Percentiles rank a stretch among this genome's conserved stretches.
Evolutionary conservation across 2,797 vertebrate genomes (phyloP).

Genomic region (Orientallactaga sibirica): DNA sequence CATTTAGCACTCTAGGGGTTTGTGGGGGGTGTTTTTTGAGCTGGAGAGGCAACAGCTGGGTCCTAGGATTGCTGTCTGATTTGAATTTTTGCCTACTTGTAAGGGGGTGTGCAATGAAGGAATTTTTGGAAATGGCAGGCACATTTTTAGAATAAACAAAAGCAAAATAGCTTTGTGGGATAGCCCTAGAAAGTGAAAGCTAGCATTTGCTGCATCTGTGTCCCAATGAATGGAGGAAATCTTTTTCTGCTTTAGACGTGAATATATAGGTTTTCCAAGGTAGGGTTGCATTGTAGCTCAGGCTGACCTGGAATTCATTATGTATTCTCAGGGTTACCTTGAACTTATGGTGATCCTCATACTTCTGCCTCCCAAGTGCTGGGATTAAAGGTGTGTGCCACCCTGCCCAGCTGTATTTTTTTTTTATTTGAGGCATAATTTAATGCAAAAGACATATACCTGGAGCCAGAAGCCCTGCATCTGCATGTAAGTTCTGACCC

Average conservation of each 20-base stretch:
- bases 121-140: slow-evolving; percentile 30
- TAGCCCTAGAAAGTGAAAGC: slow-evolving; percentile 60
- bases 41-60: slow-evolving; percentile 77
- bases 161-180: slow-evolving; percentile 6
- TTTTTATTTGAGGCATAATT: neutral
- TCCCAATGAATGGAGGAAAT: neutral
- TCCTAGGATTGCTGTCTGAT: slow-evolving; percentile 78
- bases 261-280: neutral
- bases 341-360: no score
- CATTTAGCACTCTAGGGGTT: slow-evolving; percentile 76
- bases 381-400: no score
- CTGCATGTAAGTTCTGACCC: neutral
- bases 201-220: neutral
- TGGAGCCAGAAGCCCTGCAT: neutral
- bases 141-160: neutral
- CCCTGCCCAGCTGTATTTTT: neutral
- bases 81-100: slow-evolving; percentile 66
- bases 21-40: slow-evolving; percentile 71
- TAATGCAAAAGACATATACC: neutral
- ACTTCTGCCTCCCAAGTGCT: no score
- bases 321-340: no score
- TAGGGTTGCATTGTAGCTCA: no score
- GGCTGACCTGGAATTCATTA: no score
- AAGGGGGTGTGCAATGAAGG: slow-evolving; percentile 61
- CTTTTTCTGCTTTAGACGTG: neutral